These are phyloP conservation scores for Ammodytes dubius DNA, from an alignment of 2,113 vertebrate species.

Conservation along the genomic window DNA sequence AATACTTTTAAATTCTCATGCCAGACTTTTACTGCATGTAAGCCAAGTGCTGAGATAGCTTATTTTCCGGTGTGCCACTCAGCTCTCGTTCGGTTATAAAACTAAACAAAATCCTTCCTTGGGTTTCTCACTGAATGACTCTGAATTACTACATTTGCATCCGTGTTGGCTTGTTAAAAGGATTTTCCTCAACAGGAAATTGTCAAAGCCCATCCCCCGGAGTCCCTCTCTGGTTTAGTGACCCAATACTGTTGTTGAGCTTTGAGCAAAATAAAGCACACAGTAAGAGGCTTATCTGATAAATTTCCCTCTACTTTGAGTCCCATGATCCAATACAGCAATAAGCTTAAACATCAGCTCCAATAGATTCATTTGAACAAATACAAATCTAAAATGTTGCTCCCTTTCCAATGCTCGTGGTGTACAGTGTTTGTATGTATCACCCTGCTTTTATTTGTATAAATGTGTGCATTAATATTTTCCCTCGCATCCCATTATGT, in stretches of 20 bases:
- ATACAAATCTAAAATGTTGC: conserved; percentile 50
- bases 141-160: conserved; percentile 45
- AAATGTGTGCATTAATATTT: conserved; percentile 19
- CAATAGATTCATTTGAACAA: conserved; percentile 59
- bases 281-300: conserved; percentile 79
- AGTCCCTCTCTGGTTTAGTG: conserved; percentile 57
- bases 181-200: conserved; percentile 62
- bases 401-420: conserved; percentile 17
- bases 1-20: neutral
- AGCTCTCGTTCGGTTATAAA: conserved; percentile 42
- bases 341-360: conserved; percentile 62
- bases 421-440: neutral
- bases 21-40: neutral
- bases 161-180: conserved; percentile 6
- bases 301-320: conserved; percentile 64
- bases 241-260: conserved; percentile 63
- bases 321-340: conserved; percentile 65
- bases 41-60: conserved; percentile 1
- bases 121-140: conserved; percentile 35
- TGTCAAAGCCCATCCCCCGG: conserved; percentile 33
- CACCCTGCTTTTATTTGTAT: conserved; percentile 29
- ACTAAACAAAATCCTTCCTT: conserved; percentile 23
- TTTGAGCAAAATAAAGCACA: conserved; percentile 68
- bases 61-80: neutral
- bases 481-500: neutral